phyloP scores from a whole-genome alignment of 2,797 vertebrate species.

The Anableps anableps region DNA sequence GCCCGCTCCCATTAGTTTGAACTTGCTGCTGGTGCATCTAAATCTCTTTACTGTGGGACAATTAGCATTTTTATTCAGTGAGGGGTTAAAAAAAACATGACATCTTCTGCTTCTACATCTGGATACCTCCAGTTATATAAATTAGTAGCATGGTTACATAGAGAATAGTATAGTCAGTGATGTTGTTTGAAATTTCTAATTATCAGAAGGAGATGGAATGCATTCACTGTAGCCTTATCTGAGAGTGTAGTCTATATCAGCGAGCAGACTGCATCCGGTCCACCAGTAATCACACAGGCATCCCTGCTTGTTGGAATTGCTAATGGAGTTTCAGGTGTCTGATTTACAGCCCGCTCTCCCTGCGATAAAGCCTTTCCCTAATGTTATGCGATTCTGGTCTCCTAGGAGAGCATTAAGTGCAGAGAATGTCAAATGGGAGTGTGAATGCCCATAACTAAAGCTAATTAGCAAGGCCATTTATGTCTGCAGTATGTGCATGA shows the following conservation, averaged over 20 bases:
- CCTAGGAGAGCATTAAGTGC: conserved; percentile 62
- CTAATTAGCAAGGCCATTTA: conserved; percentile 62
- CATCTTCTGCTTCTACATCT: neutral
- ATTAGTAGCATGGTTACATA: neutral
- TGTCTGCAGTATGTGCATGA: conserved; percentile 15
- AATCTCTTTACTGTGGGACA: too few species aligned
- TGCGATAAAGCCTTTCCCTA: conserved; percentile 48
- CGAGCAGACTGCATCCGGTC: conserved; percentile 37
- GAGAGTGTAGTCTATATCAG: conserved; percentile 60
- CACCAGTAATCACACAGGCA: conserved; percentile 59
- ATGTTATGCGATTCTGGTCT: conserved; percentile 59
- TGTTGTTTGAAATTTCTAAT: conserved; percentile 6
- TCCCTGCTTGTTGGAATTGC: conserved; percentile 54
- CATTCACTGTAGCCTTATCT: conserved; percentile 26
- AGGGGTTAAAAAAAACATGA: too few species aligned
- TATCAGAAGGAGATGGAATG: neutral
- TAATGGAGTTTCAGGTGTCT: conserved; percentile 71
- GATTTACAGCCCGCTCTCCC: conserved; percentile 59
- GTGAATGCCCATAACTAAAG: conserved; percentile 64
- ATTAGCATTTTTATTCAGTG: too few species aligned
- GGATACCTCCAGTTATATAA: neutral
- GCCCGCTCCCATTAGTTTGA: neutral
- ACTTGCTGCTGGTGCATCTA: too few species aligned
- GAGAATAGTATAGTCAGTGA: neutral
- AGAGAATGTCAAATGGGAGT: conserved; percentile 64